These are phyloP conservation scores for Cephus rjabovi DNA, from an alignment of 2,888 invertebrate species.

Conservation along the genomic window DNA sequence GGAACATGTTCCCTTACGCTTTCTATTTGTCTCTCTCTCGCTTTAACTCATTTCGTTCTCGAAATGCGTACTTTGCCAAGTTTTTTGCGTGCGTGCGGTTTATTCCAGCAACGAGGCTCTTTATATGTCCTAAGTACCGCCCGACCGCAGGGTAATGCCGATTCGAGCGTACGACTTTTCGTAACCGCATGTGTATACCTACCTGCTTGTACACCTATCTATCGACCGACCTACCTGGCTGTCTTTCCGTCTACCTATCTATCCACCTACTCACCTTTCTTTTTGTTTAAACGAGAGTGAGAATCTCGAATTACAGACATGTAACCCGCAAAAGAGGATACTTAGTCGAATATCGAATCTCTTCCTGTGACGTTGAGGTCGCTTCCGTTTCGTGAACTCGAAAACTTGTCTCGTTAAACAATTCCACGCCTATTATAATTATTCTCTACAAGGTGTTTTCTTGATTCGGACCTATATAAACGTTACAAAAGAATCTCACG, in stretches of 20 bases:
- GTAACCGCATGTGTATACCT: neutral
- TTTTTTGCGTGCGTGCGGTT: constrained; percentile 37
- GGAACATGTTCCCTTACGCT: constrained; percentile 14
- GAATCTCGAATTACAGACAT: neutral
- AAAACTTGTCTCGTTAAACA: neutral
- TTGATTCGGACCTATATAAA: neutral
- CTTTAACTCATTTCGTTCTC: constrained; percentile 29
- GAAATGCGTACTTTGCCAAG: constrained; percentile 21
- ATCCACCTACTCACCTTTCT: neutral
- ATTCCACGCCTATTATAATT: neutral
- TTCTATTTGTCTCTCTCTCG: constrained; percentile 16
- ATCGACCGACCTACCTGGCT: neutral
- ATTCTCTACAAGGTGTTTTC: neutral
- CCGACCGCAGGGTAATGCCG: constrained; percentile 18
- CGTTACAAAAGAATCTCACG: neutral
- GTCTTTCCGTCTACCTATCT: neutral
- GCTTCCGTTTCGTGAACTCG: neutral
- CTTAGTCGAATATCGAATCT: neutral
- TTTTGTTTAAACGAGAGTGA: neutral
- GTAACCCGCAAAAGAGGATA: neutral
- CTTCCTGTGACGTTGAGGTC: neutral
- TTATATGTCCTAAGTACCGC: constrained; percentile 31
- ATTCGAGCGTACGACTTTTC: neutral
- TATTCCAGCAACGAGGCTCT: constrained; percentile 30
- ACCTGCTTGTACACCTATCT: neutral